Evolutionary conservation across 2,797 vertebrate genomes (phyloP).

Genomic region (Lepus townsendii): DNA sequence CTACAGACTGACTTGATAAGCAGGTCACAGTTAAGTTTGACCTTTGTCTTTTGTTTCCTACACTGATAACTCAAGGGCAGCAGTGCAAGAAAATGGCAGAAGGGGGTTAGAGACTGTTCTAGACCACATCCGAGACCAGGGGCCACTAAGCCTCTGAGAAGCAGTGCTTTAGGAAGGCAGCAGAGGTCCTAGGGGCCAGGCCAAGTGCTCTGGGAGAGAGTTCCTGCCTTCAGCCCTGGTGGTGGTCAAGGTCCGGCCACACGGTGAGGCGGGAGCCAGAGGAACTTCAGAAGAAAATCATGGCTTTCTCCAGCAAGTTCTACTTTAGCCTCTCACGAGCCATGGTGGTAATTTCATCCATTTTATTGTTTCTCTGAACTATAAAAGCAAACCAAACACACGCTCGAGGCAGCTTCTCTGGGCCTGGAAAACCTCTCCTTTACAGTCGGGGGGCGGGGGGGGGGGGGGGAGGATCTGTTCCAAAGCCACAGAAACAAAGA

Average conservation of each 20-base stretch:
- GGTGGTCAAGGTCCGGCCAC: slow-evolving; percentile 42
- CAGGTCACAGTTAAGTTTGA: background rate
- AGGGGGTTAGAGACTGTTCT: background rate
- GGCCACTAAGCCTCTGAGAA: background rate
- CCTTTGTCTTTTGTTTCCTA: background rate
- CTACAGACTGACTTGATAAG: background rate
- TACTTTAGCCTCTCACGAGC: slow-evolving; percentile 62
- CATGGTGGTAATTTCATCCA: slow-evolving; percentile 61
- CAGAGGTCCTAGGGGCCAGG: background rate
- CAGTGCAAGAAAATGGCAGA: background rate
- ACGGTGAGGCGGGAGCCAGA: background rate
- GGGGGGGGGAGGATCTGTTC: slow-evolving; percentile 11
- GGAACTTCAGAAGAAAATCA: slow-evolving; percentile 30
- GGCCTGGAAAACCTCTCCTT: slow-evolving; percentile 74
- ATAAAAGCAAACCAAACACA: slow-evolving; percentile 72
- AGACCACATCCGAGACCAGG: background rate
- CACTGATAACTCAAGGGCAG: background rate
- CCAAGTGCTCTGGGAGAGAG: background rate
- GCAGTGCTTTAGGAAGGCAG: background rate
- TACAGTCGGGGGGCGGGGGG: slow-evolving; percentile 33
- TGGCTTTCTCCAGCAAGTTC: slow-evolving; percentile 48
- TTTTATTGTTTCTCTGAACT: slow-evolving; percentile 77
- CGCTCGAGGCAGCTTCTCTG: slow-evolving; percentile 33
- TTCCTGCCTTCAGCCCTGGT: background rate
- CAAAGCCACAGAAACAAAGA: slow-evolving; percentile 66